A percentile compares a stretch with the other conserved stretches of the same genome.
phyloP scores from a whole-genome alignment of 2,888 invertebrate genomes.

The Ypsolopha sequella region DNA sequence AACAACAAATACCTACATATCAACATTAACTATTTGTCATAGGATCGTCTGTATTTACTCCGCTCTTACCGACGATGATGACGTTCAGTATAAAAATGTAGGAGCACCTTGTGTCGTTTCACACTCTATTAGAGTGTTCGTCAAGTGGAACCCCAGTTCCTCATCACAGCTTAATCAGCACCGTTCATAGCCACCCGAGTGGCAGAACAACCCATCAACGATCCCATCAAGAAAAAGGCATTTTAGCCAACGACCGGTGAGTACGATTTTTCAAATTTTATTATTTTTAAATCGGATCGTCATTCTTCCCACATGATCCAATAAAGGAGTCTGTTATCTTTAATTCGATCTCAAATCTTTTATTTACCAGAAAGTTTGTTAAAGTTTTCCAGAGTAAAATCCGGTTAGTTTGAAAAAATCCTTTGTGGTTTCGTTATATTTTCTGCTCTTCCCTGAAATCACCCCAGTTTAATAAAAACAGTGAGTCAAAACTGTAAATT shows the following conservation, averaged over 20 bases:
- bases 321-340: too few relatives aligned
- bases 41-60: conserved; percentile 45
- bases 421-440: too few relatives aligned
- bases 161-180: conserved; percentile 31
- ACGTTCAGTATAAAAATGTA: not conserved
- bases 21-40: conserved; percentile 53
- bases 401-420: too few relatives aligned
- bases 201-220: conserved; percentile 42
- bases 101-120: conserved; percentile 16
- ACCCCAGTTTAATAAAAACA: too few relatives aligned
- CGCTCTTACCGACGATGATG: not conserved
- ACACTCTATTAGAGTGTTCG: conserved; percentile 57
- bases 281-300: not conserved
- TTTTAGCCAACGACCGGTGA: conserved; percentile 42
- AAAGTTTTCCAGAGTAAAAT: too few relatives aligned
- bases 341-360: too few relatives aligned
- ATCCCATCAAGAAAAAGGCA: conserved; percentile 27
- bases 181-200: conserved; percentile 62
- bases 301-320: not conserved
- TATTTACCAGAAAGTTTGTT: too few relatives aligned
- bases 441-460: too few relatives aligned
- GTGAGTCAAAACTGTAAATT: too few relatives aligned
- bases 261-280: conserved; percentile 13
- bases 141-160: conserved; percentile 39
- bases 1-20: conserved; percentile 50